Conservation (phyloP, 2,888 invertebrate genomes). For the Hofmannophila pseudospretella region DNA sequence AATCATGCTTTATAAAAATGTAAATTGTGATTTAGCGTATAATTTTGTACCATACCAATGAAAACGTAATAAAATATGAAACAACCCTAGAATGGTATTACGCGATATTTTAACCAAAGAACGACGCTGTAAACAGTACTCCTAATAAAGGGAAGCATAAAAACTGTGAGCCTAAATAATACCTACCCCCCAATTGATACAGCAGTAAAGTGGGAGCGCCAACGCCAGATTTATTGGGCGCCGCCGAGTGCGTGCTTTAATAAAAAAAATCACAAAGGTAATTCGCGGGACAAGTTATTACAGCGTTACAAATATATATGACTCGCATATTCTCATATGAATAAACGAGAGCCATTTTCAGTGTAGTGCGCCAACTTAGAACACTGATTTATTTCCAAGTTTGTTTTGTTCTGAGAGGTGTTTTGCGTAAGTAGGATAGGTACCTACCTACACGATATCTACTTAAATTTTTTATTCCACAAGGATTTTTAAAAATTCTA, state of each 20-base stretch:
- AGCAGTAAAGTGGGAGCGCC: conserved; percentile 63
- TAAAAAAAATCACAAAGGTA: conserved; percentile 71
- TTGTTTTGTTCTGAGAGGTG: no score
- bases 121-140: conserved; percentile 34
- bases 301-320: conserved; percentile 58
- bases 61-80: no score
- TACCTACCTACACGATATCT: no score
- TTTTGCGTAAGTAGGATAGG: no score
- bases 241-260: conserved; percentile 65
- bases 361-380: conserved; percentile 39
- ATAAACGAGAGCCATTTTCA: conserved; percentile 51
- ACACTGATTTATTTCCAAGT: conserved; percentile 14
- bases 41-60: no score
- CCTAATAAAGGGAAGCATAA: conserved; percentile 53
- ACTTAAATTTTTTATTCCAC: no score
- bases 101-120: conserved; percentile 13
- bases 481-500: no score
- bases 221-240: conserved; percentile 71
- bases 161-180: conserved; percentile 51
- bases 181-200: conserved; percentile 60
- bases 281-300: conserved; percentile 71
- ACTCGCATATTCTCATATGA: conserved; percentile 55
- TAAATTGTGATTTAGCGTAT: no score
- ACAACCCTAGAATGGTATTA: no score
- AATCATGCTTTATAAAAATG: no score